Percentiles rank a stretch among this genome's conserved stretches.
Evolutionary conservation across 2,888 invertebrate genomes (phyloP).

Genomic region (Bombylius discolor): DNA sequence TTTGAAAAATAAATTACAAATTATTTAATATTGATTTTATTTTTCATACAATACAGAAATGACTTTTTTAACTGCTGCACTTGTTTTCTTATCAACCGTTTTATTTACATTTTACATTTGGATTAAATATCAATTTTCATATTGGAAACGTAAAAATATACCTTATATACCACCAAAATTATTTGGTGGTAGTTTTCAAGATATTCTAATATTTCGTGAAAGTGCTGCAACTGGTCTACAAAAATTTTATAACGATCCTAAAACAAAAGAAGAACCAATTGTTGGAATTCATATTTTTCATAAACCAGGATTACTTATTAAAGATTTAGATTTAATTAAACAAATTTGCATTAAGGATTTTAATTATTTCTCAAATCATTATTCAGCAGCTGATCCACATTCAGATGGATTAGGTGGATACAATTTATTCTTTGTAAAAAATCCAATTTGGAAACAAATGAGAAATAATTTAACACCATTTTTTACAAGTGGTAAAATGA

Average conservation of each 20-base stretch:
- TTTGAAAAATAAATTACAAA: no score
- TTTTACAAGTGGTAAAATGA: conserved; percentile 36
- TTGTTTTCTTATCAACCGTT: background rate
- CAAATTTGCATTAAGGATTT: conserved; percentile 38
- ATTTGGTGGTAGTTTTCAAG: conserved; percentile 35
- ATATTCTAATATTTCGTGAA: conserved; percentile 24
- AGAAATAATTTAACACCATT: conserved; percentile 37
- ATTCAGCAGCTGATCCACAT: conserved; percentile 23
- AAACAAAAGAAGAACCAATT: conserved; percentile 23
- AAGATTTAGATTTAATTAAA: conserved; percentile 38
- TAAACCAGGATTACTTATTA: conserved; percentile 34
- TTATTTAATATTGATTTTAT: no score
- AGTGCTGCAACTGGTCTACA: conserved; percentile 28
- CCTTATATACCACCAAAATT: conserved; percentile 29
- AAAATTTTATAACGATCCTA: conserved; percentile 28
- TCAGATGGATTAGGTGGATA: conserved; percentile 31
- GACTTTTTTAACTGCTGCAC: background rate
- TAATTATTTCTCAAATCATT: conserved; percentile 33
- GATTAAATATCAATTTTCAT: background rate
- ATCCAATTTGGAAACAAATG: conserved; percentile 36
- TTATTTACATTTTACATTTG: background rate
- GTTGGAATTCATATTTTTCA: conserved; percentile 35
- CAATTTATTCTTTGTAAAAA: conserved; percentile 36
- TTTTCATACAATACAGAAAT: background rate
- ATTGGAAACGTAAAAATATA: conserved; percentile 31